Conservation (phyloP, 2,113 vertebrate genomes). For the Rhizomys pruinosus region DNA sequence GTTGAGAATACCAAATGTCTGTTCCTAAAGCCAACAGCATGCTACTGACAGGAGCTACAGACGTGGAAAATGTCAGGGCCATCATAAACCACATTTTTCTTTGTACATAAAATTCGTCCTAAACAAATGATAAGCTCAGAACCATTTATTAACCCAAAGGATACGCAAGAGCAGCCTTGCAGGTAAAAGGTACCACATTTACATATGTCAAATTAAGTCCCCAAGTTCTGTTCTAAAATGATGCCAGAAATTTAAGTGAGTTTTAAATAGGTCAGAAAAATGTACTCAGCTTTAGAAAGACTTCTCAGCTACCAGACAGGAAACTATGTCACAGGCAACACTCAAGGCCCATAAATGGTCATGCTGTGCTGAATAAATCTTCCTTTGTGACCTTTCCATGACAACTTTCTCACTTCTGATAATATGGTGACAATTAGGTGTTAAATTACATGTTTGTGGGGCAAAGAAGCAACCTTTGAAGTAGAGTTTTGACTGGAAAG, state of each 20-base stretch:
- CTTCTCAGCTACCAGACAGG: conserved; percentile 69
- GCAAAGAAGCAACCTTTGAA: conserved; percentile 69
- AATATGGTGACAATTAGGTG: conserved; percentile 79
- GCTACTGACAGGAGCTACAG: background rate
- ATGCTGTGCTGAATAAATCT: conserved; percentile 79
- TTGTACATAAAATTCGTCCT: conserved; percentile 55
- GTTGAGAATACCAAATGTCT: background rate
- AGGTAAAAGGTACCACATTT: conserved; percentile 68
- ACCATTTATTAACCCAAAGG: conserved; percentile 53
- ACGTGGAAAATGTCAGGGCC: background rate
- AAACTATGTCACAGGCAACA: conserved; percentile 72
- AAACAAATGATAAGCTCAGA: conserved; percentile 58
- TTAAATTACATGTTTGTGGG: conserved; percentile 78
- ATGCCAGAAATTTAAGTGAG: conserved; percentile 73
- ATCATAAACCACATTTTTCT: background rate
- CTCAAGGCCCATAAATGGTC: conserved; percentile 71
- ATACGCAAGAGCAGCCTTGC: conserved; percentile 50
- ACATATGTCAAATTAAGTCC: conserved; percentile 73
- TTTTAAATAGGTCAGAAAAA: conserved; percentile 79
- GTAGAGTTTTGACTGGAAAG: conserved; percentile 60
- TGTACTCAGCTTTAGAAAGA: conserved; percentile 69
- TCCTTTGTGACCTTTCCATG: conserved; percentile 76
- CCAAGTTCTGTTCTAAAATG: conserved; percentile 58
- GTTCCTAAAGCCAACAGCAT: background rate
- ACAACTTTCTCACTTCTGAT: conserved; percentile 80